Percentiles rank a stretch among this genome's conserved stretches.
phyloP scores from a whole-genome alignment of 1,140 invertebrate species.

The Diplogasteroides magnus region DNA sequence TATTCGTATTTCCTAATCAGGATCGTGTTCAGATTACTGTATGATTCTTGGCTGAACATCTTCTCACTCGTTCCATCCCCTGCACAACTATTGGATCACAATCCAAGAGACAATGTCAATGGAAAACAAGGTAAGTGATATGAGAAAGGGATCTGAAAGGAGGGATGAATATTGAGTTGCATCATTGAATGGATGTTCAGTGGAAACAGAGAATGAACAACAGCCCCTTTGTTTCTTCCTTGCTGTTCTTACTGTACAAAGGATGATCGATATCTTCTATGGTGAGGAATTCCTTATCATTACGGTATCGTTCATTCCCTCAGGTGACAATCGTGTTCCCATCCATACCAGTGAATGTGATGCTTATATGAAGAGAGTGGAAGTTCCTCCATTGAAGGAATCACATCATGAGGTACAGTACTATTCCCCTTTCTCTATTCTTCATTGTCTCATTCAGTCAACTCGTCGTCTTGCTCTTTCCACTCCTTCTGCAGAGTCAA shows the following conservation, averaged over 20 bases:
- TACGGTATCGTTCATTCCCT: neutral
- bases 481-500: neutral
- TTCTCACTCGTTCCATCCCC: conserved; percentile 22
- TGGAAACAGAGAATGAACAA: conserved; percentile 1
- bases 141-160: neutral
- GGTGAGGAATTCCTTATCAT: conserved; percentile 21
- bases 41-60: conserved; percentile 29
- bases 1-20: conserved; percentile 15
- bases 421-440: neutral
- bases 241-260: conserved; percentile 36
- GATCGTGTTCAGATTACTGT: conserved; percentile 16
- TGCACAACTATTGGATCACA: conserved; percentile 15
- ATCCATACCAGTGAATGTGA: neutral
- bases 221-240: conserved; percentile 42
- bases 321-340: neutral
- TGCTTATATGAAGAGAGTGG: neutral
- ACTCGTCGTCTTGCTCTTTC: neutral
- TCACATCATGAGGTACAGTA: neutral
- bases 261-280: conserved; percentile 52
- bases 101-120: conserved; percentile 19
- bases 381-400: neutral
- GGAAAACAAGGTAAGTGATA: conserved; percentile 7
- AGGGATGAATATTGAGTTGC: neutral
- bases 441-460: neutral
- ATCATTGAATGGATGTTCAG: conserved; percentile 1